Evolutionary conservation across 2,113 vertebrate species (phyloP).

Genomic region (Misgurnus anguillicaudatus): DNA sequence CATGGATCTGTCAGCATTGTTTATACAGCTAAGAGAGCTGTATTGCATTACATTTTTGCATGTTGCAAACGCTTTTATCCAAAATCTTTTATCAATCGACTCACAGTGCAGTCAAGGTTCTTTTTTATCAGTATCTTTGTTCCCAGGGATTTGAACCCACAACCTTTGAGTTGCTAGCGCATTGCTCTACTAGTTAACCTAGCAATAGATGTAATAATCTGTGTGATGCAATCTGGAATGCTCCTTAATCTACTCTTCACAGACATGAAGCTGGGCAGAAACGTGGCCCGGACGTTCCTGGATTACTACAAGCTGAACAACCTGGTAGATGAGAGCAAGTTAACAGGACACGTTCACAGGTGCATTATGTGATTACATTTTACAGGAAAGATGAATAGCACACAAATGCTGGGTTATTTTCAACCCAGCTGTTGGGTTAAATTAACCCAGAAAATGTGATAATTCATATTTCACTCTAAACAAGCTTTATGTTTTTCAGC

Average conservation of each 20-base stretch:
- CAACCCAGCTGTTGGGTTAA: no score
- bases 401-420: no score
- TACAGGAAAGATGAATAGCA: not conserved
- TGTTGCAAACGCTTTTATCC: not conserved
- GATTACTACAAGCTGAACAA: slow-evolving; percentile 93
- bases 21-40: no score
- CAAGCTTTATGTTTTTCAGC: slow-evolving; percentile 59
- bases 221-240: not conserved
- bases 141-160: no score
- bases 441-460: no score
- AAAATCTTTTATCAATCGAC: no score
- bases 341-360: slow-evolving; percentile 73
- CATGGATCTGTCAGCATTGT: no score
- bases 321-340: slow-evolving; percentile 76
- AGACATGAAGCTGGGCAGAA: slow-evolving; percentile 97
- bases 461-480: slow-evolving; percentile 20
- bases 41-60: not conserved
- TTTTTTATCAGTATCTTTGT: no score
- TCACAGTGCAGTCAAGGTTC: no score
- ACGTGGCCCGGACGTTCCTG: slow-evolving; percentile 92
- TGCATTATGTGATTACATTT: slow-evolving; percentile 40
- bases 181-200: no score
- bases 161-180: no score
- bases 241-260: slow-evolving; percentile 77
- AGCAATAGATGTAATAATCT: no score